Base-by-base conservation (phyloP, 2,888 invertebrate species). In the Glyphotaelius pellucidus region DNA sequence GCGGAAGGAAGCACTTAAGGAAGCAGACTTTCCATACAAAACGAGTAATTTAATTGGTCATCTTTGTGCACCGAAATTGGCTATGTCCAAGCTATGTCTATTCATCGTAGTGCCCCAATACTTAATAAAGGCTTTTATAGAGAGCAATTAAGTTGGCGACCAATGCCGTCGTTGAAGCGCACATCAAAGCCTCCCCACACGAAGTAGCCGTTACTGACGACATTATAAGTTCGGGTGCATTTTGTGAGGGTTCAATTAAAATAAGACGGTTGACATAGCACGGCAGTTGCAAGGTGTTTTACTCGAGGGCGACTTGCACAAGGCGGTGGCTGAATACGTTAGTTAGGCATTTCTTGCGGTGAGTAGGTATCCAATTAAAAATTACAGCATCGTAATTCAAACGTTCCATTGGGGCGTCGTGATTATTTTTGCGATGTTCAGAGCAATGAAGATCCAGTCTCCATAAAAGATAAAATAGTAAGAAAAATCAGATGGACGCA, bases 161-260 rank as follows among this genome's bases (percentile, higher is more conserved):
- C n/a, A 38, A 67, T n/a, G 67, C 19, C 42, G 4, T 30, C 42
- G 42, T 47, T n/a, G n/a, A 47, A 47, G 42, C 42, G 15, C 14
- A 86, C 86, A n/a, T 86, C 86, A 86, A 86, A 86, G 47, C 14
- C 42, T 42, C 7, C n/a, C 67, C 42, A 25, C 5, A n/a, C 3
- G 38, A 42, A 30, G 25, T 85, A 85, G 15, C 38, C 86, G 42
- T 30, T 47, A 42, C 30, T 25, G 67, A 35, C 25, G 9, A 86
- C 42, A 42, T 42, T 12, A 42, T 86, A 86, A 12, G 19, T 47
- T 86, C 14, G 15, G 31, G 42, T 47, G 86, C 86, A 85, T 47
- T 86, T 30, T 42, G 14, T 47, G n/a, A 86, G 86, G 86, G 86
- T 86, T 35, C 86, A 86, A 86, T 86, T 86, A 86, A 86, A 86